phyloP scores from a whole-genome alignment of 2,888 invertebrate species.

The Agrotis clavis region DNA sequence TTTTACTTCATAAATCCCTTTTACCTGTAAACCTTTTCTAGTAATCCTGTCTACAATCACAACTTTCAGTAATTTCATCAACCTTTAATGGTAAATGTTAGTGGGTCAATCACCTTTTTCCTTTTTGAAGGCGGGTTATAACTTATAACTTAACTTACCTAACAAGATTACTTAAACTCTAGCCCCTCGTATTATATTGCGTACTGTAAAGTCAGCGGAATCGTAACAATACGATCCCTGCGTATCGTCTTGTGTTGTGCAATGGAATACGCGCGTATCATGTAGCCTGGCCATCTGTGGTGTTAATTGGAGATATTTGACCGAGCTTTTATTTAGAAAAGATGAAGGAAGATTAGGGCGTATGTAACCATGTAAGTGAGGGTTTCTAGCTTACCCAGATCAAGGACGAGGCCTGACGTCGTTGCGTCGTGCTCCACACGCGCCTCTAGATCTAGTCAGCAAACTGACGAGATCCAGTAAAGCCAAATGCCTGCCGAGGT shows the following conservation, averaged over 20 bases:
- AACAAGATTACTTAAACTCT: slow-evolving; percentile 29
- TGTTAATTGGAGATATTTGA: slow-evolving; percentile 39
- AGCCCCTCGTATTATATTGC: slow-evolving; percentile 12
- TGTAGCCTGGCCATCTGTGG: slow-evolving; percentile 9
- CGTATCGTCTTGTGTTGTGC: slow-evolving; percentile 22
- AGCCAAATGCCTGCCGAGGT: too few relatives aligned
- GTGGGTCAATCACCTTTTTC: background rate
- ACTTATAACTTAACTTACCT: background rate
- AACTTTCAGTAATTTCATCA: slow-evolving; percentile 6
- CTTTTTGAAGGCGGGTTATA: background rate
- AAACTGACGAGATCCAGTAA: too few relatives aligned
- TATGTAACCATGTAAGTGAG: background rate
- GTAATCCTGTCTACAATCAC: background rate
- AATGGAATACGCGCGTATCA: slow-evolving; percentile 46
- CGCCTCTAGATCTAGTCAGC: too few relatives aligned
- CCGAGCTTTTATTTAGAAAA: slow-evolving; percentile 29
- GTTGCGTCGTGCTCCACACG: too few relatives aligned
- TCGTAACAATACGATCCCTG: slow-evolving; percentile 5
- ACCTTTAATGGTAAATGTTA: slow-evolving; percentile 2
- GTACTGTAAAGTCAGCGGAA: slow-evolving; percentile 12
- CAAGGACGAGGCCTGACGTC: too few relatives aligned
- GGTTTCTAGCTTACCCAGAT: too few relatives aligned
- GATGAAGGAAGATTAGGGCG: slow-evolving; percentile 23
- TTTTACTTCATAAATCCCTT: background rate
- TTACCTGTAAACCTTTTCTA: background rate